Percentiles rank a stretch among this genome's conserved stretches.
phyloP scores from a whole-genome alignment of 2,888 invertebrate species.

The Ophion ventricosus region DNA sequence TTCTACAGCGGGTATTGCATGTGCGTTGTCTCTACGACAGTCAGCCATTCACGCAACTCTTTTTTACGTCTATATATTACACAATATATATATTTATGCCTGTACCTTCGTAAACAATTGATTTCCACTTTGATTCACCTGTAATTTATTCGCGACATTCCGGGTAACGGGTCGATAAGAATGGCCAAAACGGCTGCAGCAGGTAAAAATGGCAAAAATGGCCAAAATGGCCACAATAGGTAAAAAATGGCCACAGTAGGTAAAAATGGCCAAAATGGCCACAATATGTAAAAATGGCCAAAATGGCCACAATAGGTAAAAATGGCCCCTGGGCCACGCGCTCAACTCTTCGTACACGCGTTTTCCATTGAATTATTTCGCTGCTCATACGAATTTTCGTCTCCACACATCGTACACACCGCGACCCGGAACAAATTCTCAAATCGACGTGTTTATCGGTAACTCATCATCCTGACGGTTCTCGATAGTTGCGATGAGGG shows the following conservation, averaged over 20 bases:
- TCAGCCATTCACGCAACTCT: too few relatives aligned
- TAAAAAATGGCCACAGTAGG: not conserved
- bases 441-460: not conserved
- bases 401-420: not conserved
- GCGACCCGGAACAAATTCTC: not conserved
- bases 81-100: too few relatives aligned
- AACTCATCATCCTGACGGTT: not conserved
- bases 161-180: not conserved
- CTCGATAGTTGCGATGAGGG: not conserved
- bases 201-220: too few relatives aligned
- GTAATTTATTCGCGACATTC: not conserved
- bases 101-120: too few relatives aligned
- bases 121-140: not conserved
- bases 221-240: not conserved
- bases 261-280: constrained; percentile 17
- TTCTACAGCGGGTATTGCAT: too few relatives aligned
- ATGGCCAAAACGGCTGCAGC: not conserved
- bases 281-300: constrained; percentile 13
- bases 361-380: not conserved
- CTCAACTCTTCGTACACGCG: too few relatives aligned
- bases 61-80: too few relatives aligned
- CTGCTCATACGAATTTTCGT: not conserved
- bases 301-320: not conserved
- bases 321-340: too few relatives aligned
- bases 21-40: too few relatives aligned